Evolutionary conservation across 2,888 invertebrate genomes (phyloP).

Genomic region (Tridacna gigas): DNA sequence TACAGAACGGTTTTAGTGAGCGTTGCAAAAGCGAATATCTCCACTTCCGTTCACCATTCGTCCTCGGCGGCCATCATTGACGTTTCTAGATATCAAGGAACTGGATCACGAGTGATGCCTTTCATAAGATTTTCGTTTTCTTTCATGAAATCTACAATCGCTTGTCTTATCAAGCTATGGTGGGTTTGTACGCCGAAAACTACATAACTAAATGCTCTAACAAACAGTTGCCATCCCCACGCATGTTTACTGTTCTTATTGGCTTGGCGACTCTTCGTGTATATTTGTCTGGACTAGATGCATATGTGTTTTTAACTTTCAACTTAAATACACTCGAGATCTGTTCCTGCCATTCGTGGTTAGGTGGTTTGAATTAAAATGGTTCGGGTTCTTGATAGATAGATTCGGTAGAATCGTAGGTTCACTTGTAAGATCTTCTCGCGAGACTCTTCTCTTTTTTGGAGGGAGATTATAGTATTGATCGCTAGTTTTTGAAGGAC

Average conservation of each 20-base stretch:
- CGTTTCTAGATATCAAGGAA: constrained; percentile 25
- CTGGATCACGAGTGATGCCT: constrained; percentile 16
- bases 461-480: constrained; percentile 27
- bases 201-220: constrained; percentile 34
- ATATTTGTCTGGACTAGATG: constrained; percentile 17
- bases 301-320: constrained; percentile 33
- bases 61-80: constrained; percentile 15
- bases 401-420: constrained; percentile 24
- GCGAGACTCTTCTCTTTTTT: constrained; percentile 36
- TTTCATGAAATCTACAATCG: constrained; percentile 28
- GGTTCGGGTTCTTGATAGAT: constrained; percentile 31
- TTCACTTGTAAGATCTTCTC: constrained; percentile 24
- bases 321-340: constrained; percentile 32
- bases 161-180: constrained; percentile 25
- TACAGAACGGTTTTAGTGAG: constrained; percentile 26
- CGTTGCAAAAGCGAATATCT: constrained; percentile 34
- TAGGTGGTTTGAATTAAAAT: constrained; percentile 33
- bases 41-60: constrained; percentile 34
- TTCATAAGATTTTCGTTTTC: constrained; percentile 31
- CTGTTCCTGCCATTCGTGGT: constrained; percentile 34
- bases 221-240: constrained; percentile 35
- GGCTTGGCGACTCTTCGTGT: constrained; percentile 12
- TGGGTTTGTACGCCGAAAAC: constrained; percentile 30
- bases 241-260: constrained; percentile 11
- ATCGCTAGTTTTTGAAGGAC: constrained; percentile 17